Percentiles rank a stretch among this genome's conserved stretches.
Evolutionary conservation across 2,797 vertebrate species (phyloP).

Genomic region (Schizopygopsis pylzovi): DNA sequence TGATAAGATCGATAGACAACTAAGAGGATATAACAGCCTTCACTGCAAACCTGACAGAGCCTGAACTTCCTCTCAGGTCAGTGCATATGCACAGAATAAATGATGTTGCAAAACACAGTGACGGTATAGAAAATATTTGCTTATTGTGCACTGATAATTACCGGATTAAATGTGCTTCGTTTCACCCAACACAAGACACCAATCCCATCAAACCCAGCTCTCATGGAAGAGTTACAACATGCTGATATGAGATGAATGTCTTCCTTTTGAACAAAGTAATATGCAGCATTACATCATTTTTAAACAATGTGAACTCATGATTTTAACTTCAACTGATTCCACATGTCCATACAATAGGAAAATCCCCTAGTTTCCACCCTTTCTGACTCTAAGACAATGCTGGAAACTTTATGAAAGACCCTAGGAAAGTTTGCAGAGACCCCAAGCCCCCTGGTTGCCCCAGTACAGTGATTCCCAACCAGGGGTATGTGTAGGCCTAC

Average conservation of each 20-base stretch:
- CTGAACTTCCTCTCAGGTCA: background rate
- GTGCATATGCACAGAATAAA: background rate
- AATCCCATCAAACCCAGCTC: background rate
- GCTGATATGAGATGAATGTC: background rate
- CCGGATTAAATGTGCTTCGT: background rate
- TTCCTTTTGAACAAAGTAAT: background rate
- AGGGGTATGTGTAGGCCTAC: background rate
- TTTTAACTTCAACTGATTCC: background rate
- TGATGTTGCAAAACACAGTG: background rate
- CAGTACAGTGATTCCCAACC: background rate
- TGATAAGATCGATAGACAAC: background rate
- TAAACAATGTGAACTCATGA: background rate
- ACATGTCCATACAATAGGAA: background rate
- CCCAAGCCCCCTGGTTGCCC: background rate
- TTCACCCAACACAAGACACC: background rate
- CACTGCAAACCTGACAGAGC: background rate
- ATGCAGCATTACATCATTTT: conserved; percentile 1
- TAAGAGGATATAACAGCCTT: background rate
- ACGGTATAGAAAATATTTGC: background rate
- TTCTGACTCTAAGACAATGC: background rate
- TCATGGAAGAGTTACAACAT: background rate
- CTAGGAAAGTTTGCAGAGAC: conserved; percentile 12
- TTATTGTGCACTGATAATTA: background rate
- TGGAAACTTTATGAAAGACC: background rate
- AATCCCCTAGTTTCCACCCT: background rate